These are phyloP conservation scores for Zaprionus tsacasi DNA, from an alignment of 1,140 invertebrate species.

Conservation along the genomic window DNA sequence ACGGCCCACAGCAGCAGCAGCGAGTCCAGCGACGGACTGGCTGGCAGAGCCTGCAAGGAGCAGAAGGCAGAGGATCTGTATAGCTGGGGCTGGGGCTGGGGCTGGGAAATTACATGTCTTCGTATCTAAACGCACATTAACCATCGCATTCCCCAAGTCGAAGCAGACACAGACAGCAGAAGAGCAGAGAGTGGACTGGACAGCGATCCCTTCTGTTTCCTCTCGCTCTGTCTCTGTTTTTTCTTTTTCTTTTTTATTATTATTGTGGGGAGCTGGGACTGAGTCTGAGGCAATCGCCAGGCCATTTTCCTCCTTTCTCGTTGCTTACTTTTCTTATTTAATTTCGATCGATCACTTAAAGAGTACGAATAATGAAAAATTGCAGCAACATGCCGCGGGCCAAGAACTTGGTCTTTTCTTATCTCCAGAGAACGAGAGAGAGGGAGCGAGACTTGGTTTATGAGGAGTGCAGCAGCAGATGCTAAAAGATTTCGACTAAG, in stretches of 20 bases:
- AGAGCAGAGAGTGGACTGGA: neutral
- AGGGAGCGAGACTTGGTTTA: neutral
- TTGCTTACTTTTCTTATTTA: constrained; percentile 79
- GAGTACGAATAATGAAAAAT: constrained; percentile 79
- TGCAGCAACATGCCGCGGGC: constrained; percentile 63
- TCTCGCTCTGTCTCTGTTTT: constrained; percentile 15
- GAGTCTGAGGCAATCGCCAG: constrained; percentile 15
- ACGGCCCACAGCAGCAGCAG: constrained; percentile 19
- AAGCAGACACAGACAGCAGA: neutral
- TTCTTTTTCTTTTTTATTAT: constrained; percentile 22
- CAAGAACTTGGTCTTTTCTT: constrained; percentile 39
- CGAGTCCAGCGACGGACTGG: constrained; percentile 21
- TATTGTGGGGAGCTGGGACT: neutral
- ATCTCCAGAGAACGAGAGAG: too few species aligned
- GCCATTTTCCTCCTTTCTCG: constrained; percentile 62
- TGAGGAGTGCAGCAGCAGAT: constrained; percentile 6
- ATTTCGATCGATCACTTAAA: constrained; percentile 81
- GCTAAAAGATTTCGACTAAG: constrained; percentile 8
- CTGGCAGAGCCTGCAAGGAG: constrained; percentile 3
- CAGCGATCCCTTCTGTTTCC: constrained; percentile 8
- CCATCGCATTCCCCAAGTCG: constrained; percentile 65
- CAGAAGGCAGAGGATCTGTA: too few species aligned
- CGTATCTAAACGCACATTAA: constrained; percentile 80
- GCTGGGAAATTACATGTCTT: constrained; percentile 80
- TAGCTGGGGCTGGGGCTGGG: constrained; percentile 15